phyloP scores from a whole-genome alignment of 2,888 invertebrate species.

The Eurytoma californica region DNA sequence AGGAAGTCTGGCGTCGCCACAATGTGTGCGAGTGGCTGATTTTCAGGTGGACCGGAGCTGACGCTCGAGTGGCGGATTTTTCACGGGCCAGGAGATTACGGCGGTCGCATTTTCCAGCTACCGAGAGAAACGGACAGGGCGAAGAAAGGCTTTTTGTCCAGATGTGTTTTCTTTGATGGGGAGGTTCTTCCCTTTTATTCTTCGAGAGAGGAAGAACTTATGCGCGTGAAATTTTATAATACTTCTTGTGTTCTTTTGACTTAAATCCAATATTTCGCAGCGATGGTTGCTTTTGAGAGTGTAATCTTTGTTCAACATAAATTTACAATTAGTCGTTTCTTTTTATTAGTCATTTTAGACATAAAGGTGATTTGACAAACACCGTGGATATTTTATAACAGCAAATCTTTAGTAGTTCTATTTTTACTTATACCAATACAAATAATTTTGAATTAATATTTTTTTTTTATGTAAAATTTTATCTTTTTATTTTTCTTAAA shows the following conservation, averaged over 20 bases:
- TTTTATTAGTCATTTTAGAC: too few relatives aligned
- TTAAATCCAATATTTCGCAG: neutral
- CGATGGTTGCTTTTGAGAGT: neutral
- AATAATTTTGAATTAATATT: too few relatives aligned
- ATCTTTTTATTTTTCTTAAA: too few relatives aligned
- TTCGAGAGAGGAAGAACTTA: conserved; percentile 1
- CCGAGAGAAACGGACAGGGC: conserved; percentile 3
- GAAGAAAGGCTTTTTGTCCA: neutral
- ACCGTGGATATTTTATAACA: too few relatives aligned
- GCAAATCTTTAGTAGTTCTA: too few relatives aligned
- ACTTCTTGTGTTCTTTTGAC: too few relatives aligned
- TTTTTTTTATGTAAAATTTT: too few relatives aligned
- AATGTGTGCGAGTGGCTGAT: conserved; percentile 18
- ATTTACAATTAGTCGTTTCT: too few relatives aligned
- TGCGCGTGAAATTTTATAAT: neutral
- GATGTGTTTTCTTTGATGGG: neutral
- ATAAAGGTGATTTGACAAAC: too few relatives aligned
- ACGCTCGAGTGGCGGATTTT: conserved; percentile 18
- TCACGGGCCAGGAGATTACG: neutral
- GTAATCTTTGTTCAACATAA: too few relatives aligned
- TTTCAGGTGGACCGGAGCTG: neutral
- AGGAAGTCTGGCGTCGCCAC: conserved; percentile 6
- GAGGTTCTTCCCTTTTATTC: neutral
- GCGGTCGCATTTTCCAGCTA: conserved; percentile 12
- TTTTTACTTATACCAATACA: too few relatives aligned